A percentile compares a stretch with the other conserved stretches of the same genome.
These are phyloP conservation scores for Numenius phaeopus DNA, from an alignment of 2,797 vertebrate genomes.

Conservation along the genomic window DNA sequence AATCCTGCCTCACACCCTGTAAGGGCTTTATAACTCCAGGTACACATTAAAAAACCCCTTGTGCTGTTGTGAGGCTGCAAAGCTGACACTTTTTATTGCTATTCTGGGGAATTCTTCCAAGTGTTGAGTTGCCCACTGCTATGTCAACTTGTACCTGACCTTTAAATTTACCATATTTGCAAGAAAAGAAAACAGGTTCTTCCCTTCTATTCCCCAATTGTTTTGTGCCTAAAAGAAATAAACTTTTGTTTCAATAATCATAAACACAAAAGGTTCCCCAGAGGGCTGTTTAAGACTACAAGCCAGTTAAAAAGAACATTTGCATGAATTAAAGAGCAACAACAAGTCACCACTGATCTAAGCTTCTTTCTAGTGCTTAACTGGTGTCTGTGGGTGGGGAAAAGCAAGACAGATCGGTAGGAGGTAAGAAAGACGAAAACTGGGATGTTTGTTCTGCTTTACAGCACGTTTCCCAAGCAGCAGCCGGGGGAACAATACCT, in stretches of 20 bases:
- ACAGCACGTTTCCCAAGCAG: not conserved
- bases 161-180: not conserved
- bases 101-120: not conserved
- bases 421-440: not conserved
- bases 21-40: not conserved
- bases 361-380: not conserved
- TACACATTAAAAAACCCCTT: not conserved
- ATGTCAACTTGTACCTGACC: not conserved
- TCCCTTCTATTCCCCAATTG: not conserved
- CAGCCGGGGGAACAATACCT: not conserved
- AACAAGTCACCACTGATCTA: constrained; percentile 46
- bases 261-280: constrained; percentile 59
- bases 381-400: not conserved
- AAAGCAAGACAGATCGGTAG: not conserved
- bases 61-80: not conserved
- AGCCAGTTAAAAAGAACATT: constrained; percentile 71
- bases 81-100: not conserved
- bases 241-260: constrained; percentile 68
- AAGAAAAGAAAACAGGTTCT: not conserved
- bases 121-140: not conserved
- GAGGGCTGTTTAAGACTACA: constrained; percentile 42
- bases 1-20: not conserved
- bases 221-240: constrained; percentile 46
- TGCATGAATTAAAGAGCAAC: constrained; percentile 68
- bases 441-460: not conserved